phyloP scores from a whole-genome alignment of 2,888 invertebrate species.

The Lasioglossum zephyrum region DNA sequence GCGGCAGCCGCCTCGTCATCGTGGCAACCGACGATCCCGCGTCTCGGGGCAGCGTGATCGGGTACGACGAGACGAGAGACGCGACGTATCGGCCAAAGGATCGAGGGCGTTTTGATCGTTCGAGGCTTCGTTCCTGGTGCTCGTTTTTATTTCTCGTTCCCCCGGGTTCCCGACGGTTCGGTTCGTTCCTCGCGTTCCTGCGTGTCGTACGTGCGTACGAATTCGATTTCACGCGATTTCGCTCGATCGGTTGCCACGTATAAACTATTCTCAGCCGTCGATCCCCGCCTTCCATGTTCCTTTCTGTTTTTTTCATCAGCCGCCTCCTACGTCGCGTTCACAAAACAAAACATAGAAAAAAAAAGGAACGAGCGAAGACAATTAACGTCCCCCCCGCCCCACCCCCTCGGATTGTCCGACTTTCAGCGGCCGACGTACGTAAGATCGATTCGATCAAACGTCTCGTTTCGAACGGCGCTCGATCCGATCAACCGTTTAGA shows the following conservation, averaged over 20 bases:
- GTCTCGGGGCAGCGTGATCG: constrained; percentile 28
- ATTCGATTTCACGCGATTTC: constrained; percentile 75
- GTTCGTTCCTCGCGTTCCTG: constrained; percentile 62
- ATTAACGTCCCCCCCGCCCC: constrained; percentile 52
- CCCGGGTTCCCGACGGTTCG: not conserved
- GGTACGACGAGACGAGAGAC: not conserved
- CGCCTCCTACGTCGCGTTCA: constrained; percentile 37
- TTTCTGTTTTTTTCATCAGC: constrained; percentile 13
- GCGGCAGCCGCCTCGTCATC: constrained; percentile 67
- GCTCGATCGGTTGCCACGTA: constrained; percentile 66
- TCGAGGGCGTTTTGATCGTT: constrained; percentile 61
- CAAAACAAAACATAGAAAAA: constrained; percentile 11
- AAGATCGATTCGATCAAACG: constrained; percentile 37
- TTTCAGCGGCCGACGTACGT: not conserved
- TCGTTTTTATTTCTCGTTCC: constrained; percentile 45
- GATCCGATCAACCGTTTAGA: not conserved
- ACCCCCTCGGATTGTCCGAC: constrained; percentile 33
- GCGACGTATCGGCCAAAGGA: constrained; percentile 39
- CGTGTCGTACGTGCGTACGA: constrained; percentile 74
- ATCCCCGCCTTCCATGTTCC: constrained; percentile 21
- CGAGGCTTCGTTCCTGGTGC: constrained; percentile 25
- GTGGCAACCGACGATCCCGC: constrained; percentile 58
- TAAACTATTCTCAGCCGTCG: constrained; percentile 61
- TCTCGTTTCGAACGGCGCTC: constrained; percentile 53
- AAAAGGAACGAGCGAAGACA: constrained; percentile 58